Percentiles rank a stretch among this genome's conserved stretches.
Conservation (phyloP, 1,140 invertebrate genomes). For the Pectinophora gossypiella region DNA sequence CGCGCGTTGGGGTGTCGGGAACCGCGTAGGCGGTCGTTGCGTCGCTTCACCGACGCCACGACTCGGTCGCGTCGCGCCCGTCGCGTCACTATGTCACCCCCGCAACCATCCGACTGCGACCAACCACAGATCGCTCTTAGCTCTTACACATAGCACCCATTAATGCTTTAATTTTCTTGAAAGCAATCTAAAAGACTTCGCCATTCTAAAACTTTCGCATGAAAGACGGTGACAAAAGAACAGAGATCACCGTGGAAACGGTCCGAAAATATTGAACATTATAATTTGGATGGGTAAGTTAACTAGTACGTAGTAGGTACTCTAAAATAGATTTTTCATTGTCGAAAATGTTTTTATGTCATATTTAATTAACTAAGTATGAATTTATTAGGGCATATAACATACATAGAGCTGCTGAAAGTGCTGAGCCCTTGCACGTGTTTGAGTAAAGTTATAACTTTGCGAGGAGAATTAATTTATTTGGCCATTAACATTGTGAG, state of each 20-base stretch:
- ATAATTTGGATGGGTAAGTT: no score
- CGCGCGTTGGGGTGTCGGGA: background rate
- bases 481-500: background rate
- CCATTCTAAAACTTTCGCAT: slow-evolving; percentile 65
- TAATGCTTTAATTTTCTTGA: slow-evolving; percentile 72
- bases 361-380: no score
- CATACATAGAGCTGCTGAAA: no score
- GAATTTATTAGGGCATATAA: no score
- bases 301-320: no score
- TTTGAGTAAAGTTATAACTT: no score
- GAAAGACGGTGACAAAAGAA: slow-evolving; percentile 57
- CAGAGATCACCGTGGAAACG: slow-evolving; percentile 33
- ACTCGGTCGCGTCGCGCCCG: slow-evolving; percentile 8
- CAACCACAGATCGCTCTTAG: slow-evolving; percentile 19
- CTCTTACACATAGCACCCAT: slow-evolving; percentile 44
- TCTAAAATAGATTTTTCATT: no score
- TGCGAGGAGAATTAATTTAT: no score
- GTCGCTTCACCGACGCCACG: slow-evolving; percentile 2
- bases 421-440: no score
- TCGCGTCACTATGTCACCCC: slow-evolving; percentile 10
- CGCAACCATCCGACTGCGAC: slow-evolving; percentile 1
- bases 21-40: no score
- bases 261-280: background rate
- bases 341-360: no score
- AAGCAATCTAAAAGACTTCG: slow-evolving; percentile 70